Evolutionary conservation across 2,797 vertebrate genomes (phyloP), one percentile per base, ranked within the genome.

Genomic region (Clarias fuscus): DNA sequence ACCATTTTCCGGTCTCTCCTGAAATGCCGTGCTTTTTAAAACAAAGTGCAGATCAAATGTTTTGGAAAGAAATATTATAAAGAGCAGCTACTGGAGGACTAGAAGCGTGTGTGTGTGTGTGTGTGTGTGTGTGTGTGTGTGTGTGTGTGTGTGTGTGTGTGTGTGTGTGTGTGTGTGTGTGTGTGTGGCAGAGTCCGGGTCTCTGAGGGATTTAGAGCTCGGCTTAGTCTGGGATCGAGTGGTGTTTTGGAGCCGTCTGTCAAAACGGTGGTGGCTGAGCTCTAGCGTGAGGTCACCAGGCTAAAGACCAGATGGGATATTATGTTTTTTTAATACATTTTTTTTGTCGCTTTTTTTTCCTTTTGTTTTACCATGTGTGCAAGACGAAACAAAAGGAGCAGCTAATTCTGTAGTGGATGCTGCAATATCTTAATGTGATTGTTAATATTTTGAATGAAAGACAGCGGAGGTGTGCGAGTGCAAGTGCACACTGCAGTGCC

Each of bases 11-110:
- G n/a, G 75, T 56, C 72, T 72, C 27, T 79, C 77, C 85, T 88
- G 86, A 90, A 90, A 90, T 87, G 6, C 7, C 58, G 79, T 73
- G 8, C 43, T 22, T 40, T 48, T 68, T 79, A 88, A 85, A 89
- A 83, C 62, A 17, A 86, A 87, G 81, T 79, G 56, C 40, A 65
- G 68, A 80, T 24, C 5, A 11, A 30, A 53, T 67, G n/a, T 22
- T 43, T 65, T 13, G 40, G 27, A 11, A 53, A 24, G 33, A 53
- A 59, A 64, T 40, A 22, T 70, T 56, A 64, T 48, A 77, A 73
- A 68, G 24, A 27, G 27, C 0, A 17, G 8, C 43, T 33, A 75
- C 81, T 75, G 67, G 67, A 72, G 77, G 15, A 53, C 6, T 67
- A 22, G 14, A 7, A 17, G 61, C 14, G 43, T 40, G 53, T 83